Conservation (phyloP, 2,888 invertebrate genomes). For the Lepidochitona cinerea region DNA sequence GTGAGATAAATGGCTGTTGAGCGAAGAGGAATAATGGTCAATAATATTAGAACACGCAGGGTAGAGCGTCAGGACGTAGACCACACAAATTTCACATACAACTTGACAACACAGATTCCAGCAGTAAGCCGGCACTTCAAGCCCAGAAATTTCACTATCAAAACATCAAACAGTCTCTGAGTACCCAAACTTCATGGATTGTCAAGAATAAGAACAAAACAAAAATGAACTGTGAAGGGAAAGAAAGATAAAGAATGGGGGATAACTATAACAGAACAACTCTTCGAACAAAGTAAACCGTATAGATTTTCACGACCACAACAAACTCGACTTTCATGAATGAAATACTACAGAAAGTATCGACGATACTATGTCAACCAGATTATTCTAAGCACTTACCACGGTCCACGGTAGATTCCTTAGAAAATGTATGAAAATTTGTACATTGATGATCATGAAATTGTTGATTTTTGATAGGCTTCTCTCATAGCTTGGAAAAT, state of each 20-base stretch:
- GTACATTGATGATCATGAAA: background rate
- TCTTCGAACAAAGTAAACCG: conserved; percentile 37
- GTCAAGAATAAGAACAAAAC: no score
- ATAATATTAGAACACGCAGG: conserved; percentile 9
- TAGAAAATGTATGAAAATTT: background rate
- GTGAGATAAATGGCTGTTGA: conserved; percentile 12
- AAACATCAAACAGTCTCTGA: no score
- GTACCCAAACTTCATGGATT: no score
- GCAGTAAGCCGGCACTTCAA: background rate
- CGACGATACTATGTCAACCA: conserved; percentile 8
- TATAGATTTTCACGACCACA: conserved; percentile 17
- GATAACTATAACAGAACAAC: conserved; percentile 15
- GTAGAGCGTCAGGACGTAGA: conserved; percentile 2
- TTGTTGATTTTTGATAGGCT: conserved; percentile 8
- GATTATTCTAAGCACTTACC: background rate
- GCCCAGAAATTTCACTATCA: background rate
- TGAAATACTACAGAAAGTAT: conserved; percentile 36
- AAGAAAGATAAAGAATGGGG: background rate
- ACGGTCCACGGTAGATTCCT: background rate
- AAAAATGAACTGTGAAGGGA: no score
- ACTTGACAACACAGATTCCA: background rate
- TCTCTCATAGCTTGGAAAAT: conserved; percentile 18
- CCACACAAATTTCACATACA: conserved; percentile 1
- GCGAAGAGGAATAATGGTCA: conserved; percentile 12
- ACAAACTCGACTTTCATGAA: conserved; percentile 36